Evolutionary conservation across 2,888 invertebrate genomes (phyloP), one percentile per base, ranked within the genome.

Genomic region (Tenodera sinensis): DNA sequence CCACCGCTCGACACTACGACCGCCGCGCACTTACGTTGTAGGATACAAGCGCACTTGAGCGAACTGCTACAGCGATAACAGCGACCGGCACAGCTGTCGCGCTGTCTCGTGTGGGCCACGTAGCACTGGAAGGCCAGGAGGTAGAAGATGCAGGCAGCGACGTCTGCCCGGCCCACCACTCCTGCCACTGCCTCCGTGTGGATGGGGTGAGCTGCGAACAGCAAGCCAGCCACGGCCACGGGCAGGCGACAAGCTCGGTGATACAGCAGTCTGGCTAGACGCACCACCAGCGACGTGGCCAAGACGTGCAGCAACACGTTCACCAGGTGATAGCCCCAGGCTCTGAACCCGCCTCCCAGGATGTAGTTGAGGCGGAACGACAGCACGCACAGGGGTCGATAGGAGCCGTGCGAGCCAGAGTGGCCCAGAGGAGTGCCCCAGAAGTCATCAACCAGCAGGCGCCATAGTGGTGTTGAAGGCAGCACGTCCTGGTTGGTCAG

Each of bases 101-200:
- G 88, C 4, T 87, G 88, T 3, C 91, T 91, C 91, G 97, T 95
- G 93, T 98, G 98, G 91, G 96, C 96, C 92, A 96, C 95, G 93
- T 98, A 99, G 88, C 96, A 95, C 92, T 98, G 95, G 93, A 99
- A 97, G 91, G 98, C 96, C 90, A 98, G 94, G 90, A 99, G 95
- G 93, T 98, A 98, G 93, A 98, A 97, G 92, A 98, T 96, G 93
- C 98, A 98, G 25, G 98, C 97, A 42, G 98, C 96, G 84, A 99
- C 94, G 93, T 99, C 99, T 3, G 99, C 99, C 89, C 99, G 95
- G 2, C 99, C 99, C 25, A 99, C 99, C 87, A 98, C 96, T 34
- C 98, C 98, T 0, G 99, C 98, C 71, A 99, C 99, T 0, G 99
- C 98, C 93, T 99, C 99, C 6, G 98, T 98, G 94, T 99, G 99